Conservation (phyloP, 2,113 vertebrate species). For the Alces alces region DNA sequence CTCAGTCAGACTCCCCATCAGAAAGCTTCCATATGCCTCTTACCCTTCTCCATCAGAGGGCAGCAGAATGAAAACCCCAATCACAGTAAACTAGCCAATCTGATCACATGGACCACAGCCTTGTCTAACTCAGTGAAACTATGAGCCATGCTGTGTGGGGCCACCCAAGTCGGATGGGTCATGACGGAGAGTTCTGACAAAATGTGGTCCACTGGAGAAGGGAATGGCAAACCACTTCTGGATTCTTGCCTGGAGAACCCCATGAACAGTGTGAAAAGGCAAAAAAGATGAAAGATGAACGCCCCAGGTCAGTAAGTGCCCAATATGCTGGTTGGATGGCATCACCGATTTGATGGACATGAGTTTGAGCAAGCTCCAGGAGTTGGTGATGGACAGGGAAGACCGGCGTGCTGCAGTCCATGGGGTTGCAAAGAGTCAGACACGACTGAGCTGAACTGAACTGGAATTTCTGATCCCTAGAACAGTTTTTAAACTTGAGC, state of each 20-base stretch:
- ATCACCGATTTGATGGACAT: background rate
- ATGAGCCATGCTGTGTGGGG: too few relatives aligned
- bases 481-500: background rate
- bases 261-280: background rate
- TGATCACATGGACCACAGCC: too few relatives aligned
- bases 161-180: too few relatives aligned
- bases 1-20: too few relatives aligned
- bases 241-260: background rate
- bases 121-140: too few relatives aligned
- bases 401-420: background rate
- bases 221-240: too few relatives aligned
- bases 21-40: too few relatives aligned
- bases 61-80: too few relatives aligned
- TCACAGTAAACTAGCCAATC: too few relatives aligned
- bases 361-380: background rate
- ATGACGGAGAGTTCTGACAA: too few relatives aligned
- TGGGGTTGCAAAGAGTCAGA: background rate
- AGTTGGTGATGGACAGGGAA: background rate
- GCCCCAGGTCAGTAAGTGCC: background rate
- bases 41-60: too few relatives aligned
- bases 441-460: background rate
- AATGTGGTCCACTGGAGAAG: too few relatives aligned
- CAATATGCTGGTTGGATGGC: background rate
- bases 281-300: background rate
- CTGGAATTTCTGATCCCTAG: background rate